phyloP scores from a whole-genome alignment of 2,888 invertebrate genomes.

The Crossocerus cetratus region DNA sequence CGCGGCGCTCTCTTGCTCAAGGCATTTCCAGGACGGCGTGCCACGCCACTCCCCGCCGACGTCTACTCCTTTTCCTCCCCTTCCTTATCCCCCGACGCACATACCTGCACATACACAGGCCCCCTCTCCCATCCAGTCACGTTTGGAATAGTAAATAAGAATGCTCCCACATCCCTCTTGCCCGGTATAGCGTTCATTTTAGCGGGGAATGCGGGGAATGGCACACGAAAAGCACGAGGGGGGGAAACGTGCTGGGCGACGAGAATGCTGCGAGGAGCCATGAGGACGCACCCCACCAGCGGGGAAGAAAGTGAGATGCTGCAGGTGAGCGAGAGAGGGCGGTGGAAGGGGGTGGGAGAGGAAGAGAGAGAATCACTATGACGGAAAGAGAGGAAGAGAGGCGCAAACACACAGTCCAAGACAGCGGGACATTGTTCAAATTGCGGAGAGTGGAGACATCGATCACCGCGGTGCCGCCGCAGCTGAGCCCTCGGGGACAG shows the following conservation, averaged over 20 bases:
- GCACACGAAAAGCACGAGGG: slow-evolving; percentile 24
- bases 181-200: slow-evolving; percentile 68
- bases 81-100: background rate
- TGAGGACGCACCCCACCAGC: background rate
- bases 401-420: slow-evolving; percentile 45
- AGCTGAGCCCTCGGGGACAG: slow-evolving; percentile 68
- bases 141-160: slow-evolving; percentile 68
- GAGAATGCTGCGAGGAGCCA: background rate
- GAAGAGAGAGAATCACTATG: slow-evolving; percentile 8
- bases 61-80: slow-evolving; percentile 17
- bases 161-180: slow-evolving; percentile 59
- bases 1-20: slow-evolving; percentile 24
- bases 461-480: slow-evolving; percentile 67
- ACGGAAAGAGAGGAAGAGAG: slow-evolving; percentile 16
- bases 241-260: background rate
- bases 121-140: slow-evolving; percentile 29
- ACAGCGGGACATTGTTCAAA: slow-evolving; percentile 73
- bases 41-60: slow-evolving; percentile 18
- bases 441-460: slow-evolving; percentile 72
- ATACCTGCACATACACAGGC: slow-evolving; percentile 33
- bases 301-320: background rate
- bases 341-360: background rate
- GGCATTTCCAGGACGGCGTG: slow-evolving; percentile 26
- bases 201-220: slow-evolving; percentile 64
- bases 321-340: slow-evolving; percentile 16